These are phyloP conservation scores for Rhagoletis zephyria DNA, from an alignment of 1,140 invertebrate species.

Conservation along the genomic window DNA sequence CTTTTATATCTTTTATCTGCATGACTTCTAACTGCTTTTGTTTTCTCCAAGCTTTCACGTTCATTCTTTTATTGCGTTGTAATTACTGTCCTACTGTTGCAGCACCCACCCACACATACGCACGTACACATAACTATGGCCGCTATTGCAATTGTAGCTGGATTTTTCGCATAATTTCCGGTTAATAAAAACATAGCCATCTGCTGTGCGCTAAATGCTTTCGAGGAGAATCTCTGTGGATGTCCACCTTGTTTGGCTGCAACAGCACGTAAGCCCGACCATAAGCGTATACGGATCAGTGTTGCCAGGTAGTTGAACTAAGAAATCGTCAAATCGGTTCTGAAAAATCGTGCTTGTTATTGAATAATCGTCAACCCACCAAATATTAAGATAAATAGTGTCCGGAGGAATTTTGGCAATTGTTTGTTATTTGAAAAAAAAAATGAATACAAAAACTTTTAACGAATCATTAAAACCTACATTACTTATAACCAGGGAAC, in stretches of 20 bases:
- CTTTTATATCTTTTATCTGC: neutral
- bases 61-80: neutral
- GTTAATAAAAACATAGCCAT: conserved; percentile 45
- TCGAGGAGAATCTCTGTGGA: neutral
- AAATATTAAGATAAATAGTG: no score
- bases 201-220: neutral
- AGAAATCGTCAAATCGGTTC: no score
- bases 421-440: no score
- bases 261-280: neutral
- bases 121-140: no score
- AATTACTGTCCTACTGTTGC: neutral
- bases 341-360: no score
- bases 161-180: conserved; percentile 47
- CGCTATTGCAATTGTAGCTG: neutral
- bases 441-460: no score
- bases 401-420: no score
- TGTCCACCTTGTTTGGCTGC: neutral
- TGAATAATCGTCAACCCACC: no score
- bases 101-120: neutral
- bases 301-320: no score
- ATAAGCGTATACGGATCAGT: neutral
- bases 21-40: conserved; percentile 8
- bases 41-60: neutral
- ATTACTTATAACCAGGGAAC: no score
- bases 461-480: no score